phyloP scores from a whole-genome alignment of 2,113 vertebrate species.

The Conger conger region DNA sequence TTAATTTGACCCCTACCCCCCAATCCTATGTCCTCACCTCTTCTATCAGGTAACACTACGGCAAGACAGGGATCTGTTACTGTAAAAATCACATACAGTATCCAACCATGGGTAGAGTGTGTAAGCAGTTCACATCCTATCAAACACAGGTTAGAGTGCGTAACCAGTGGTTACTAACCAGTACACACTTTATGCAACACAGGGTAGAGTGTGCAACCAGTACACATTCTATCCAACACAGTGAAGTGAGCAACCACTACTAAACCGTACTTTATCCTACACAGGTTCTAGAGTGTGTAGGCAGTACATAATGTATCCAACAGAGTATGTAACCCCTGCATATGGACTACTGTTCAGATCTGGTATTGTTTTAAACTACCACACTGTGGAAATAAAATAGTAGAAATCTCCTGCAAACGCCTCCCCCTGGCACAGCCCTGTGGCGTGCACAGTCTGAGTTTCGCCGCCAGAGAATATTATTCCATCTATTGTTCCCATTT shows the following conservation, averaged over 20 bases:
- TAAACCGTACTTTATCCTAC: too few species aligned
- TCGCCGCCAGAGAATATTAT: slow-evolving; percentile 38
- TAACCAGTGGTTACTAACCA: too few species aligned
- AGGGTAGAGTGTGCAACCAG: too few species aligned
- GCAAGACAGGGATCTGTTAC: neutral
- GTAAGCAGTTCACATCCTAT: too few species aligned
- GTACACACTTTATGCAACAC: too few species aligned
- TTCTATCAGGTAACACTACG: neutral
- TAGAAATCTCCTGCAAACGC: slow-evolving; percentile 2
- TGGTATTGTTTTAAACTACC: neutral
- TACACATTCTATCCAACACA: too few species aligned
- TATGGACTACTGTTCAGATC: neutral
- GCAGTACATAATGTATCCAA: too few species aligned
- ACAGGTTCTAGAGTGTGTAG: too few species aligned
- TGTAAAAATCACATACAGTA: neutral
- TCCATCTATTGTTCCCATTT: slow-evolving; percentile 38
- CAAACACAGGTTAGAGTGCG: neutral
- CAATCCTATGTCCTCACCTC: slow-evolving; percentile 15
- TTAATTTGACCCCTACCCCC: slow-evolving; percentile 46
- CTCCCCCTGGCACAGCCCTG: slow-evolving; percentile 24
- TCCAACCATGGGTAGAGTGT: too few species aligned
- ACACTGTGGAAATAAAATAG: neutral
- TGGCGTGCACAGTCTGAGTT: slow-evolving; percentile 41
- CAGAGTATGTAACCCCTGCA: neutral
- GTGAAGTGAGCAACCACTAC: too few species aligned